Percentiles rank a stretch among this genome's conserved stretches.
phyloP scores from a whole-genome alignment of 2,888 invertebrate species.

The Mythimna ferrago region DNA sequence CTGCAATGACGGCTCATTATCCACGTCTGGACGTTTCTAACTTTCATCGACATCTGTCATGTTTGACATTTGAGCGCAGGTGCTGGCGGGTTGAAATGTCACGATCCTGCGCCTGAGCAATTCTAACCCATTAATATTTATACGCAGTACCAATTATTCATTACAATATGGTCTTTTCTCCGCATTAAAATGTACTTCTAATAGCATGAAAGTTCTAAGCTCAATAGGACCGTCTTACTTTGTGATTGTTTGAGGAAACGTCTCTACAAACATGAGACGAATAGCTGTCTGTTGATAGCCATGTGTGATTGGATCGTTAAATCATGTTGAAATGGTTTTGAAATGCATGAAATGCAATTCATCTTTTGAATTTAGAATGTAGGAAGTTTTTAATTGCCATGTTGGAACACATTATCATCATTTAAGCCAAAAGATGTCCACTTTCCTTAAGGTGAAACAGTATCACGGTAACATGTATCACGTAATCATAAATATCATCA shows the following conservation, averaged over 20 bases:
- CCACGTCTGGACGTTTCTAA: constrained; percentile 52
- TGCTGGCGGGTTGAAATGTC: constrained; percentile 65
- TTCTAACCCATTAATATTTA: constrained; percentile 59
- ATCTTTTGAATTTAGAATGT: background rate
- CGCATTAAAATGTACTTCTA: constrained; percentile 44
- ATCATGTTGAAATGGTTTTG: background rate
- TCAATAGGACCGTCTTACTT: constrained; percentile 39
- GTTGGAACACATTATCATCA: too few species aligned
- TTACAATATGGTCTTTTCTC: constrained; percentile 57
- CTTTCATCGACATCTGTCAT: constrained; percentile 66
- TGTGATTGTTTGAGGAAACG: constrained; percentile 34
- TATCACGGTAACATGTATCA: too few species aligned
- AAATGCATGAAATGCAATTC: constrained; percentile 1
- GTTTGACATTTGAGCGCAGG: constrained; percentile 66
- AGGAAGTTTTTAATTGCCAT: background rate
- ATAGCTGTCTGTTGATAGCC: background rate
- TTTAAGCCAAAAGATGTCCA: too few species aligned
- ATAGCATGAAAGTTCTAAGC: constrained; percentile 36
- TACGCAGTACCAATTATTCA: constrained; percentile 62
- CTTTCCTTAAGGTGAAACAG: too few species aligned
- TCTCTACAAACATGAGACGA: constrained; percentile 18
- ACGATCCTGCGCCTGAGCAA: constrained; percentile 56
- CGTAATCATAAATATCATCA: too few species aligned
- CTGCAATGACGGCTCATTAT: constrained; percentile 37
- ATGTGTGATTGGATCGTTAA: constrained; percentile 23